Base-by-base conservation (phyloP, 1,140 invertebrate genomes). In the Cepaea nemoralis region DNA sequence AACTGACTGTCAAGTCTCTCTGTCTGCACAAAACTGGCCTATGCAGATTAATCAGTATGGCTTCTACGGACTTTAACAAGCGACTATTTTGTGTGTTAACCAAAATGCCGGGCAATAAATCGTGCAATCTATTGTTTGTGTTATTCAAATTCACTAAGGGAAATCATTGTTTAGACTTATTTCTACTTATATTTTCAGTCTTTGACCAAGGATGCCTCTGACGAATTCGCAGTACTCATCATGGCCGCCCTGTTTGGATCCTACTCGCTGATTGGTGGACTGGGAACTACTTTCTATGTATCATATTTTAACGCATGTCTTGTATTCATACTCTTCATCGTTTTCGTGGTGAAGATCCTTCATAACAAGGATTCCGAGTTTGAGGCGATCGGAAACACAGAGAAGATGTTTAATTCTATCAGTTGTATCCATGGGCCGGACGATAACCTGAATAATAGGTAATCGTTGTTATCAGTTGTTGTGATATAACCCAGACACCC, bases 281-380 rank as follows among this genome's bases (percentile, higher is more conserved):
- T 91, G 19, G 90, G 90, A n/a, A 90, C 91, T 33, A 90, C 90
- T 33, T 91, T 91, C 81, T 91, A 91, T 80, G 91, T 91, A 8
- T 91, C 90, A 74, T 91, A 91, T 82, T 91, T 91, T 88, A 91
- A 91, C 84, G 89, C 89, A 22, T 87, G 85, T 69, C 84, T 91
- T 50, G 91, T 91, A 16, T 90, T 90, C 82, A 84, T 90, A 59
- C 83, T 91, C 24, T 87, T 91, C n/a, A 87, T 88, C 42, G 84
- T 88, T 1, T 88, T 88, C 66, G 87, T 88, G 14, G 86, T 87
- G 31, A 87, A 87, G 80, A 88, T 88, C 63, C 83, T 87, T 50
- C 85, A 87, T 82, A 86, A 83, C 80, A 84, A 83, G 0, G 85
- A 87, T 69, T 78, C 83, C 24, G 81, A 86, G 35, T 84, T 81